A percentile compares a stretch with the other conserved stretches of the same genome.
These are phyloP conservation scores for Drosophila melanosoma DNA, from an alignment of 2,888 invertebrate species.

Conservation along the genomic window DNA sequence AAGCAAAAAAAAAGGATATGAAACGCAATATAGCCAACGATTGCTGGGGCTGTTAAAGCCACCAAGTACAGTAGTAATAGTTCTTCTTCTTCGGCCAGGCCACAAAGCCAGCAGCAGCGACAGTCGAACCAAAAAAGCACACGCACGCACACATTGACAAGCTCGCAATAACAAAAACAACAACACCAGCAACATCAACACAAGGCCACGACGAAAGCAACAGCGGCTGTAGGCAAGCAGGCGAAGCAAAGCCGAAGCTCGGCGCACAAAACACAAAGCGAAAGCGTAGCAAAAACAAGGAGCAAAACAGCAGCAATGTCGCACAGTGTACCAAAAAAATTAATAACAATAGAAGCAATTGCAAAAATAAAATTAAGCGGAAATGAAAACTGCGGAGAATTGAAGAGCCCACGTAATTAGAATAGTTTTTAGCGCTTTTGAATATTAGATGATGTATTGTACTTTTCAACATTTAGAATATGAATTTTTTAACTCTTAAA, in stretches of 20 bases:
- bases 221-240: slow-evolving; percentile 59
- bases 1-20: slow-evolving; percentile 63
- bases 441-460: not conserved
- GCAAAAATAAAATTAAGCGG: not conserved
- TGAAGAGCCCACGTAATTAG: not conserved
- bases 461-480: not conserved
- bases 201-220: slow-evolving; percentile 52
- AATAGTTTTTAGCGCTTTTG: not conserved
- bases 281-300: slow-evolving; percentile 74
- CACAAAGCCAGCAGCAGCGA: slow-evolving; percentile 48
- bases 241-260: slow-evolving; percentile 59
- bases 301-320: slow-evolving; percentile 55
- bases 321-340: slow-evolving; percentile 44
- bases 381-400: not conserved
- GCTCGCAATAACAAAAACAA: slow-evolving; percentile 48
- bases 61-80: slow-evolving; percentile 69
- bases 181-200: slow-evolving; percentile 41
- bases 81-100: slow-evolving; percentile 33
- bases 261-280: slow-evolving; percentile 64
- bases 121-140: slow-evolving; percentile 57
- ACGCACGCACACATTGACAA: slow-evolving; percentile 57
- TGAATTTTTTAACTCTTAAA: not conserved
- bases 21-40: slow-evolving; percentile 62
- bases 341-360: slow-evolving; percentile 18
- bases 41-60: slow-evolving; percentile 36